phyloP scores from a whole-genome alignment of 1,140 invertebrate species.

The Magallana angulata region DNA sequence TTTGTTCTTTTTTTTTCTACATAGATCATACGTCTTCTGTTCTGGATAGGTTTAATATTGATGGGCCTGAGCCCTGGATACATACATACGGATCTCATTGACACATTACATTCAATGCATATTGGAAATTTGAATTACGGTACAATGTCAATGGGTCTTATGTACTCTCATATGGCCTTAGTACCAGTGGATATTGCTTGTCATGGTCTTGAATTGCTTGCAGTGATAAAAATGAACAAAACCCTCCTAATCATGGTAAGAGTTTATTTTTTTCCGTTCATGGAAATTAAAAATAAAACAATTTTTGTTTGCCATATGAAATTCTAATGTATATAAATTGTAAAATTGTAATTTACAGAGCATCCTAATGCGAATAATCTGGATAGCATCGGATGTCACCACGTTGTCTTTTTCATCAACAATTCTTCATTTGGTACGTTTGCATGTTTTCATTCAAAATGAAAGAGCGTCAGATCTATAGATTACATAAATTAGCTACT shows the following conservation, averaged over 20 bases:
- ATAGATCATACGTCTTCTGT: not conserved
- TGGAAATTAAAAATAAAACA: not conserved
- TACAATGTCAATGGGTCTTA: not conserved
- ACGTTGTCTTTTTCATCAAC: not conserved
- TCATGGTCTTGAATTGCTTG: not conserved
- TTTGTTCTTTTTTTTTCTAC: not conserved
- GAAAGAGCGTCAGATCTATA: not conserved
- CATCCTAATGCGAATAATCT: not conserved
- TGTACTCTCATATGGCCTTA: slow-evolving; percentile 14
- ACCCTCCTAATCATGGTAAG: not conserved
- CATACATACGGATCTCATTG: not conserved
- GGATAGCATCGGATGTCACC: not conserved
- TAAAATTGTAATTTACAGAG: not conserved
- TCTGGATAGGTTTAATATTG: not conserved
- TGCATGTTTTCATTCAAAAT: not conserved
- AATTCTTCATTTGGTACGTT: not conserved
- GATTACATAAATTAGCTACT: not conserved
- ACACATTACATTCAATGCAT: not conserved
- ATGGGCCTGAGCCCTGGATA: slow-evolving; percentile 4
- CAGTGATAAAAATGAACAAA: not conserved
- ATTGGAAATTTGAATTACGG: not conserved
- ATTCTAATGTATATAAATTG: not conserved
- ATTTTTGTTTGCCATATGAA: not conserved
- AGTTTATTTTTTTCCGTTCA: not conserved
- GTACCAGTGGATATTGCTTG: slow-evolving; percentile 3